These are phyloP conservation scores for Hypotaenidia philippensis DNA, from an alignment of 2,797 vertebrate genomes.

Conservation along the genomic window DNA sequence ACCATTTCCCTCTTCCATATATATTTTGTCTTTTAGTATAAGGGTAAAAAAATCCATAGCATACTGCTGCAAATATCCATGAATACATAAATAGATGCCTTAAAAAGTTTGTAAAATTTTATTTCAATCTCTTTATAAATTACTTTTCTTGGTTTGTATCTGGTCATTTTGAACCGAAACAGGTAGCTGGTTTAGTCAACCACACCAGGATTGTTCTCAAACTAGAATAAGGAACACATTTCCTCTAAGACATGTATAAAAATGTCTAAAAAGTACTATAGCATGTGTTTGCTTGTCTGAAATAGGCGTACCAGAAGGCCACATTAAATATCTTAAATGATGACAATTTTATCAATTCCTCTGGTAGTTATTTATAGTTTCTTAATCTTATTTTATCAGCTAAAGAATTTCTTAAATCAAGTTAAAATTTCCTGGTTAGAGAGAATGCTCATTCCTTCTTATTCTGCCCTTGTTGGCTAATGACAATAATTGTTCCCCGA, in stretches of 20 bases:
- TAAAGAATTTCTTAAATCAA: background rate
- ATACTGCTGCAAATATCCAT: background rate
- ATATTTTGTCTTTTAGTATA: background rate
- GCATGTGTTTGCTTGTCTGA: background rate
- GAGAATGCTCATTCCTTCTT: slow-evolving; percentile 12
- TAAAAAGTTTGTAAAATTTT: background rate
- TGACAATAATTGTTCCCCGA: slow-evolving; percentile 53
- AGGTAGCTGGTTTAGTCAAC: background rate
- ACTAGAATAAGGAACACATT: background rate
- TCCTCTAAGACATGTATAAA: background rate
- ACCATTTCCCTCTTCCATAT: background rate
- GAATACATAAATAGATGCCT: background rate
- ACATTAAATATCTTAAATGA: background rate
- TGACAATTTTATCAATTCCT: background rate
- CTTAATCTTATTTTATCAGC: background rate
- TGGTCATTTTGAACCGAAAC: background rate
- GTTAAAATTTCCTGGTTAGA: background rate
- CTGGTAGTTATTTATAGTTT: background rate
- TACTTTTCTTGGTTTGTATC: background rate
- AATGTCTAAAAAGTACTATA: background rate
- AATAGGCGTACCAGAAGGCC: background rate
- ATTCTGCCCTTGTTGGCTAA: slow-evolving; percentile 41
- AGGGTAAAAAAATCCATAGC: background rate
- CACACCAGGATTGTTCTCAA: background rate
- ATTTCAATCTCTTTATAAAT: background rate